Base-by-base conservation (phyloP, 2,113 vertebrate genomes). In the Actenoides hombroni region DNA sequence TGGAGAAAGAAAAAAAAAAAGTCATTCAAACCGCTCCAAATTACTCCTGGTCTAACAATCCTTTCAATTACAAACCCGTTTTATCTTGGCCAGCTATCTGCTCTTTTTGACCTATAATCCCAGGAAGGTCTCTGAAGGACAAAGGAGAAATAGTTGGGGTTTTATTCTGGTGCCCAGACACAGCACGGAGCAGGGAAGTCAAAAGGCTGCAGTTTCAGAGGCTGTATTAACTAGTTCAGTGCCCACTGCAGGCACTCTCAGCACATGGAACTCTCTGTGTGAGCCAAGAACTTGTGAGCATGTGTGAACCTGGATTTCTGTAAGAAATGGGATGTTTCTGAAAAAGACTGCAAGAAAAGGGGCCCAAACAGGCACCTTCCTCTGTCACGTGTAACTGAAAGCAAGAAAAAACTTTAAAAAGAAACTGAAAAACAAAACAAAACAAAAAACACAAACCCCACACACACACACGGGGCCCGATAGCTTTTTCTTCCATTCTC, bases 71-170 rank as follows among this genome's bases (percentile, higher is more conserved):
- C 60, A 68, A 12, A 48, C 21, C 39, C 35, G 68, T 71, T 92
- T 96, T 95, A 96, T 90, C 93, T 83, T 19, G 26, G 44, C 40
- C 63, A 90, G 9, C 24, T 77, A 74, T 90, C 95, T 88, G 60
- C 21, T 37, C 83, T 63, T 74, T 75, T 16, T 49, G 51, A 88
- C 90, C 83, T 26, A 0, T 78, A 86, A 95, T 83, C 83, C 90
- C 85, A 81, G 51, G 57, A 93, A 94, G 87, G 91, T 67, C 57
- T 74, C 25, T 35, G 87, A 96, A 96, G 91, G 87, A 96, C 75
- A 91, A 84, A 83, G 49, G 57, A 84, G n/a, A 76, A 57, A 25
- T 0, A 60, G 49, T 53, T 48, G 20, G 19, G 23, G 20, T 77
- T 94, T 94, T 81, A 44, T 71, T 61, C 88, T 21, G 13, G 6